Percentiles rank a stretch among this genome's conserved stretches.
Evolutionary conservation across 2,113 vertebrate genomes (phyloP).

Genomic region (Sarotherodon lohbergeri): DNA sequence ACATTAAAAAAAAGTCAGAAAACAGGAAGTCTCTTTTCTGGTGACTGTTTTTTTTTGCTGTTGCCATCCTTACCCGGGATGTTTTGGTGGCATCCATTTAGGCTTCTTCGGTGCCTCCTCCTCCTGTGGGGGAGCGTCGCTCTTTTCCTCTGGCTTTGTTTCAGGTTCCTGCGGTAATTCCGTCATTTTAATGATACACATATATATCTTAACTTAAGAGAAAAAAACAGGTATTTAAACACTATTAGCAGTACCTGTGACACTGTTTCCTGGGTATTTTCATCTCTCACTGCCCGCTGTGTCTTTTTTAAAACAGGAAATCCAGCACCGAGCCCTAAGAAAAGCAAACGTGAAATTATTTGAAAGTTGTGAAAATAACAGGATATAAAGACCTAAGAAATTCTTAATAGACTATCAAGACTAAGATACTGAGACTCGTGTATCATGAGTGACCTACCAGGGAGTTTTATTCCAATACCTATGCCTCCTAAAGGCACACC

Average conservation of each 20-base stretch:
- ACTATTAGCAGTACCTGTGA: slow-evolving; percentile 23
- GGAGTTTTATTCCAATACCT: slow-evolving; percentile 68
- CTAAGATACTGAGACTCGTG: not conserved
- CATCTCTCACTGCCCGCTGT: slow-evolving; percentile 7
- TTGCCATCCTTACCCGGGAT: slow-evolving; percentile 56
- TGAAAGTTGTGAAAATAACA: not conserved
- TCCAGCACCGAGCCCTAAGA: slow-evolving; percentile 55
- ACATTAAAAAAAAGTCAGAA: not conserved
- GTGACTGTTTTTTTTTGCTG: fast-evolving
- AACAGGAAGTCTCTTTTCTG: not conserved
- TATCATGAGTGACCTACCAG: slow-evolving; percentile 48
- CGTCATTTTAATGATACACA: not conserved
- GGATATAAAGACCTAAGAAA: not conserved
- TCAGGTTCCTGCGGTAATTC: slow-evolving; percentile 31
- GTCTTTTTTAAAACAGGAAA: slow-evolving; percentile 67
- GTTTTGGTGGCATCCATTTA: slow-evolving; percentile 67
- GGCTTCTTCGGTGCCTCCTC: slow-evolving; percentile 28
- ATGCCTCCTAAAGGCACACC: slow-evolving; percentile 43
- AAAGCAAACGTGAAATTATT: not conserved
- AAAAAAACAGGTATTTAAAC: not conserved
- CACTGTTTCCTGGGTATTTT: not conserved
- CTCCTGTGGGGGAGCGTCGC: slow-evolving; percentile 10
- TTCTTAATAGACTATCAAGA: not conserved
- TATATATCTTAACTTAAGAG: not conserved
- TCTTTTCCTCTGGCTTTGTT: slow-evolving; percentile 4